Evolutionary conservation across 2,888 invertebrate species (phyloP).

Genomic region (Amiota communis): DNA sequence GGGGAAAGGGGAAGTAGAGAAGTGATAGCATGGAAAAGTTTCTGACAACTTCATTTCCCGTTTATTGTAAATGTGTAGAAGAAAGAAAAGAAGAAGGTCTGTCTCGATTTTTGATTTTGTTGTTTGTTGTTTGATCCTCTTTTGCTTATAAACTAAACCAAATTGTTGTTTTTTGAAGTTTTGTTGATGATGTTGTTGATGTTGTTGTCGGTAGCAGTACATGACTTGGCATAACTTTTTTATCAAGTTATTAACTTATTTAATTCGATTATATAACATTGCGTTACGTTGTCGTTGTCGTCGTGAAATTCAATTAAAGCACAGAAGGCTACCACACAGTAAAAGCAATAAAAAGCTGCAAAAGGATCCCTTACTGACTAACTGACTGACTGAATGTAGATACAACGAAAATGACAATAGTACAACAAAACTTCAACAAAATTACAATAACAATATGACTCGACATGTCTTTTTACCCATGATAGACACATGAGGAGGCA

Average conservation of each 20-base stretch:
- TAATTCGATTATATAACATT: constrained; percentile 61
- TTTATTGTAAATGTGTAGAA: constrained; percentile 53
- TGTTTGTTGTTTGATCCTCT: neutral
- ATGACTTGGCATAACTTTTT: constrained; percentile 45
- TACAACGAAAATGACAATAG: too few relatives aligned
- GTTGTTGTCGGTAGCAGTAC: neutral
- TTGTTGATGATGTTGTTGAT: neutral
- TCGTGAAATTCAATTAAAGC: constrained; percentile 61
- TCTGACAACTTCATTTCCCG: constrained; percentile 56
- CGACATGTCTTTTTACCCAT: too few relatives aligned
- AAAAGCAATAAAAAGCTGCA: constrained; percentile 37
- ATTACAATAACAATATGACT: too few relatives aligned
- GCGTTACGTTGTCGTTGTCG: constrained; percentile 16
- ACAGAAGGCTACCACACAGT: constrained; percentile 39
- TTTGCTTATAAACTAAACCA: neutral
- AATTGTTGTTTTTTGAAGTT: neutral
- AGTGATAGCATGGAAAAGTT: neutral
- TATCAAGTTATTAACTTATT: constrained; percentile 67
- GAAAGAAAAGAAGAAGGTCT: too few relatives aligned
- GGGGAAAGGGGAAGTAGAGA: too few relatives aligned
- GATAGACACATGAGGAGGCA: too few relatives aligned
- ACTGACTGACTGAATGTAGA: constrained; percentile 5
- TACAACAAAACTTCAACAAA: too few relatives aligned
- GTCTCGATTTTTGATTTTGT: constrained; percentile 18
- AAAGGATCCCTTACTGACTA: constrained; percentile 33